phyloP scores from a whole-genome alignment of 64 coral and sea anemone genomes.

The Trachythela sp. region DNA sequence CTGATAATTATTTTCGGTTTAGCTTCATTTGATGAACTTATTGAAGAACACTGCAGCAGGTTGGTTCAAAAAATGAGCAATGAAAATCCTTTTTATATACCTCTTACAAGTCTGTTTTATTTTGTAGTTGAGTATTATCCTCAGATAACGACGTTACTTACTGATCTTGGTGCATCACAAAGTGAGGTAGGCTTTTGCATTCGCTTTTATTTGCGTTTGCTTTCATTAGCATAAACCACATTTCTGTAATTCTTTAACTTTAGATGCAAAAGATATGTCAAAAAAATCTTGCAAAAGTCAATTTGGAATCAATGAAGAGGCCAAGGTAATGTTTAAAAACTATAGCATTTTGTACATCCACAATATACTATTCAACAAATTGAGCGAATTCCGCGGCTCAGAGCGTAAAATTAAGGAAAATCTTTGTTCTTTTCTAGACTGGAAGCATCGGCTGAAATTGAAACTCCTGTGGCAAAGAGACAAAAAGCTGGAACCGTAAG shows the following conservation, averaged over 20 bases:
- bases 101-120: neutral
- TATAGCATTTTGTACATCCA: too few species aligned
- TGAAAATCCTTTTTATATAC: neutral
- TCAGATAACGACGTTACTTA: constrained; percentile 90
- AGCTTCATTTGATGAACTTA: constrained; percentile 95
- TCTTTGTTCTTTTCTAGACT: neutral
- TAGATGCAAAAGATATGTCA: constrained; percentile 19
- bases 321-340: neutral
- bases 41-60: constrained; percentile 78
- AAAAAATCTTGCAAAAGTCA: constrained; percentile 83
- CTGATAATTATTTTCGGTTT: neutral
- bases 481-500: constrained; percentile 53
- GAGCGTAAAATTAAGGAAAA: neutral
- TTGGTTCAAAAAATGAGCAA: neutral
- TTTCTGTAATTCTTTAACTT: too few species aligned
- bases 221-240: too few species aligned
- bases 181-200: constrained; percentile 87
- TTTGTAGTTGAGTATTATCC: constrained; percentile 82
- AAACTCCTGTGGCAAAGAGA: constrained; percentile 47
- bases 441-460: constrained; percentile 23
- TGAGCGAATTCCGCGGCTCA: neutral
- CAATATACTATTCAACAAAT: too few species aligned
- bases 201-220: too few species aligned
- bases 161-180: constrained; percentile 90
- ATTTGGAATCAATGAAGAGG: constrained; percentile 68